Conservation (phyloP, 2,888 invertebrate genomes). For the Onthophagus sagittarius region DNA sequence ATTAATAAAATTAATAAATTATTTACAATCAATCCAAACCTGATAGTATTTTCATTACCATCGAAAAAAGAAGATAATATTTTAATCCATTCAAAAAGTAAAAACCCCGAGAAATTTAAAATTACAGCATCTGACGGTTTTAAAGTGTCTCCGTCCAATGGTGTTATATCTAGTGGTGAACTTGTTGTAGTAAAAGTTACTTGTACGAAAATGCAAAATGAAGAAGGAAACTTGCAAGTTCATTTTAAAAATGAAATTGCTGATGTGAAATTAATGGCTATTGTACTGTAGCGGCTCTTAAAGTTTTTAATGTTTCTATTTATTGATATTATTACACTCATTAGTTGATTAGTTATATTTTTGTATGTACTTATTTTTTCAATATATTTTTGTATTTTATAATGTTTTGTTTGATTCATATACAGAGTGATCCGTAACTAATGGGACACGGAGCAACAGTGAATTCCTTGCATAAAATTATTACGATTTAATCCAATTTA, state of each 20-base stretch:
- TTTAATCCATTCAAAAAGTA: slow-evolving; percentile 17
- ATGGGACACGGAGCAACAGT: too few species aligned
- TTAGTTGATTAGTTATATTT: too few species aligned
- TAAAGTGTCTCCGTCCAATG: slow-evolving; percentile 13
- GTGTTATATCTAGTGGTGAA: slow-evolving; percentile 17
- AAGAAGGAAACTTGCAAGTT: slow-evolving; percentile 14
- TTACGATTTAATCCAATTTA: too few species aligned
- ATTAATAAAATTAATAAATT: not conserved
- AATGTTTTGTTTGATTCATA: too few species aligned
- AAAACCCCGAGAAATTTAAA: slow-evolving; percentile 13
- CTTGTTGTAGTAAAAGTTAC: slow-evolving; percentile 15
- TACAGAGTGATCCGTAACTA: too few species aligned
- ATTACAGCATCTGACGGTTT: slow-evolving; percentile 14
- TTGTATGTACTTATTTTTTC: too few species aligned
- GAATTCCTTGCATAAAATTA: too few species aligned
- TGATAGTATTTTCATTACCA: slow-evolving; percentile 19
- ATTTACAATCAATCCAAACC: slow-evolving; percentile 20
- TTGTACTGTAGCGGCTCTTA: slow-evolving; percentile 16
- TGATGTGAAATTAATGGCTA: slow-evolving; percentile 21
- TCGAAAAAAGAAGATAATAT: slow-evolving; percentile 18
- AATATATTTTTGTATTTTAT: too few species aligned
- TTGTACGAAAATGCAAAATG: slow-evolving; percentile 16
- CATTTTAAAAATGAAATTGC: slow-evolving; percentile 23
- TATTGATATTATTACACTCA: too few species aligned
- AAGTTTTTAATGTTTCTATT: slow-evolving; percentile 10